Percentiles rank a stretch among this genome's conserved stretches.
Conservation (phyloP, 2,888 invertebrate genomes). For the Thecophora atra region DNA sequence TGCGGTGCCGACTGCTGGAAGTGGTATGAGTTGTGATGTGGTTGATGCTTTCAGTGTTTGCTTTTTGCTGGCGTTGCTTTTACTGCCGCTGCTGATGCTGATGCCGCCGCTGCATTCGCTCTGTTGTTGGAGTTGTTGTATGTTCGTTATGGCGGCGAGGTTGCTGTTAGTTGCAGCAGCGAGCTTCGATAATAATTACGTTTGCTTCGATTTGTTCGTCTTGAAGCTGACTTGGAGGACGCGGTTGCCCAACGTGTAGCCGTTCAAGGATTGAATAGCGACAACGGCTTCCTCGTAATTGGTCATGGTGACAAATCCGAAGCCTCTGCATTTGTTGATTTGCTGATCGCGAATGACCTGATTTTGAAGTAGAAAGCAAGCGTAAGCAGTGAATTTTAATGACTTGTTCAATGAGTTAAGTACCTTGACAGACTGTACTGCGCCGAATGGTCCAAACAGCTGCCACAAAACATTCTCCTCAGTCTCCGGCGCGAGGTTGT, state of each 20-base stretch:
- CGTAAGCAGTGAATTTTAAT: background rate
- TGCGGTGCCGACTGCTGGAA: constrained; percentile 37
- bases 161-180: constrained; percentile 59
- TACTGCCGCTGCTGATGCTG: constrained; percentile 37
- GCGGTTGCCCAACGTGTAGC: constrained; percentile 93
- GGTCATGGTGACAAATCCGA: constrained; percentile 98
- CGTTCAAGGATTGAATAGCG: constrained; percentile 95
- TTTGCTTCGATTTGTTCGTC: constrained; percentile 84
- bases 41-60: constrained; percentile 24
- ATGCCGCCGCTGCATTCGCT: constrained; percentile 28
- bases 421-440: constrained; percentile 96
- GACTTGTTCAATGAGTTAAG: background rate
- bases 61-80: constrained; percentile 38
- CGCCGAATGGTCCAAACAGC: constrained; percentile 96
- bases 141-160: constrained; percentile 41
- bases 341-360: constrained; percentile 90
- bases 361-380: background rate
- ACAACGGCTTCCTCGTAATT: constrained; percentile 97
- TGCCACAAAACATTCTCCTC: constrained; percentile 97
- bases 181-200: constrained; percentile 65
- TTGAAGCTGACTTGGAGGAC: constrained; percentile 98
- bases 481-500: constrained; percentile 94
- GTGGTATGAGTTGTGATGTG: constrained; percentile 37
- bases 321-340: constrained; percentile 98
- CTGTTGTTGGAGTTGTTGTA: constrained; percentile 37